Evolutionary conservation across 2,797 vertebrate species (phyloP).

Genomic region (Stomatorhinus walkeri): DNA sequence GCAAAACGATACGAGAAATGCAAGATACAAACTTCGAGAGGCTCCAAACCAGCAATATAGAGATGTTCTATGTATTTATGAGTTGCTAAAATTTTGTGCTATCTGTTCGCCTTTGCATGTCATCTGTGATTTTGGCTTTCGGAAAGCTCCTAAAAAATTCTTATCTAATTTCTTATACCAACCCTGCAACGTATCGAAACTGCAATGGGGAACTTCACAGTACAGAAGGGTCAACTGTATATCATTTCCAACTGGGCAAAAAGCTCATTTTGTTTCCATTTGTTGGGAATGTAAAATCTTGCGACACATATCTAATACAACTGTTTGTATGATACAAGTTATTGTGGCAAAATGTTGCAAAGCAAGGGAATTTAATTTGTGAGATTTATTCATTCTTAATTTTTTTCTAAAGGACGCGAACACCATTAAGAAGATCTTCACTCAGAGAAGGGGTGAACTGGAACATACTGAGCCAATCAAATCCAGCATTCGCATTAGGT

Average conservation of each 20-base stretch:
- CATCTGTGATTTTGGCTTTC: background rate
- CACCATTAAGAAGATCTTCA: conserved; percentile 94
- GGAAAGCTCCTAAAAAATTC: background rate
- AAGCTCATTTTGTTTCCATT: background rate
- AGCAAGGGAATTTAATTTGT: background rate
- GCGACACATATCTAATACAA: background rate
- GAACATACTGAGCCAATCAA: conserved; percentile 90
- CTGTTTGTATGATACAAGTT: background rate
- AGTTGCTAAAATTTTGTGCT: background rate
- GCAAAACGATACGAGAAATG: background rate
- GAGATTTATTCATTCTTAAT: background rate
- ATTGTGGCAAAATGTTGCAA: background rate
- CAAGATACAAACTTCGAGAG: background rate
- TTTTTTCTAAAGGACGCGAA: conserved; percentile 82
- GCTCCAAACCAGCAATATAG: background rate
- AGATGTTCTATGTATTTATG: background rate
- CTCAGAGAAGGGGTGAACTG: conserved; percentile 89
- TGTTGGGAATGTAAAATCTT: background rate
- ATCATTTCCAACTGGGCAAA: background rate
- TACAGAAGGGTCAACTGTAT: background rate
- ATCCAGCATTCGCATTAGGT: conserved; percentile 94
- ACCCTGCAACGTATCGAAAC: background rate
- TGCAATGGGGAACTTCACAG: background rate
- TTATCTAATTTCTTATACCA: background rate
- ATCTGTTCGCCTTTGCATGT: background rate